These are phyloP conservation scores for Frieseomelitta varia DNA, from an alignment of 1,140 invertebrate genomes.

Conservation along the genomic window DNA sequence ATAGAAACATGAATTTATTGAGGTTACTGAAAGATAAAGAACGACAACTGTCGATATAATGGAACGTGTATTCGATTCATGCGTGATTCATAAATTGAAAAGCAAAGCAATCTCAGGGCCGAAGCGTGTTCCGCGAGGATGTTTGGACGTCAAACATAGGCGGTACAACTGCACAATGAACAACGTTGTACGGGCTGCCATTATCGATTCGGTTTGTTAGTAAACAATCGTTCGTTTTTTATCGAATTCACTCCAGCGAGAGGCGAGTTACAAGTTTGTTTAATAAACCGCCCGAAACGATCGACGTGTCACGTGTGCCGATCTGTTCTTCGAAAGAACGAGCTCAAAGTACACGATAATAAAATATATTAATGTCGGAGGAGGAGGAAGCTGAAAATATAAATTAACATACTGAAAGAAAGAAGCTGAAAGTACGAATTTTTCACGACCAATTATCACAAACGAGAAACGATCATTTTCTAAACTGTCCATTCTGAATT, in stretches of 20 bases:
- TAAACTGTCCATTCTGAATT: neutral
- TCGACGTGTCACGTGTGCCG: neutral
- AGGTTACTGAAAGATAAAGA: neutral
- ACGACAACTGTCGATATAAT: slow-evolving; percentile 10
- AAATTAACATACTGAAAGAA: neutral
- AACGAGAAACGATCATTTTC: neutral
- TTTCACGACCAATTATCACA: neutral
- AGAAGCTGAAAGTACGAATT: neutral
- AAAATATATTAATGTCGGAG: neutral
- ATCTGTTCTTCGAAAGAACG: neutral
- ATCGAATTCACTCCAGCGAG: neutral
- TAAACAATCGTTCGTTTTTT: slow-evolving; percentile 2
- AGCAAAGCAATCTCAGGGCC: slow-evolving; percentile 10
- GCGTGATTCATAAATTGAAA: slow-evolving; percentile 29
- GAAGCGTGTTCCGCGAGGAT: neutral
- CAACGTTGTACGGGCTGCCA: slow-evolving; percentile 10
- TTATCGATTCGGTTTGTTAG: neutral
- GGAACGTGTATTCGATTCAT: neutral
- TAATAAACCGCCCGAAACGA: neutral
- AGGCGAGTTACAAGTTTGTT: neutral
- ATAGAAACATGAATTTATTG: neutral
- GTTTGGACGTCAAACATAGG: slow-evolving; percentile 22
- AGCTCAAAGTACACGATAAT: neutral
- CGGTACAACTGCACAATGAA: neutral
- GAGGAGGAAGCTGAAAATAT: neutral